Percentiles rank a stretch among this genome's conserved stretches.
Conservation (phyloP, 2,888 invertebrate genomes). For the Bugula neritina region DNA sequence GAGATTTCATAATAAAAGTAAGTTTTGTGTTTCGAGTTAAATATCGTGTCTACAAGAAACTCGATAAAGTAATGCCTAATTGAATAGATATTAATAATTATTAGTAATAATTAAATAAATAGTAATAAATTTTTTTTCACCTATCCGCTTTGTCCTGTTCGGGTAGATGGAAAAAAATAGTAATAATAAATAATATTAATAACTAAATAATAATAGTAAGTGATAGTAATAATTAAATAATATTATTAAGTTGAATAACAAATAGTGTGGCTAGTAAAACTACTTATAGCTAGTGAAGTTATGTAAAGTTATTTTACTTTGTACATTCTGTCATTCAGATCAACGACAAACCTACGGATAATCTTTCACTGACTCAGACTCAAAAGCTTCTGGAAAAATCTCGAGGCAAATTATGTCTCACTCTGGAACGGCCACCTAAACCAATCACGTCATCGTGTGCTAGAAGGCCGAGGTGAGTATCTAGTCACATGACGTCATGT, state of each 20-base stretch:
- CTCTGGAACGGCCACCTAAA: slow-evolving; percentile 51
- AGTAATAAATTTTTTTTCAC: not conserved
- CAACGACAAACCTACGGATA: slow-evolving; percentile 60
- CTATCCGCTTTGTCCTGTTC: not conserved
- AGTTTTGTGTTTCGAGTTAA: slow-evolving; percentile 9
- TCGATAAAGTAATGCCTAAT: no score
- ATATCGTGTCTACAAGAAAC: no score
- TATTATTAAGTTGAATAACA: no score
- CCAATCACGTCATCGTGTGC: not conserved
- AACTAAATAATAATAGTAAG: no score
- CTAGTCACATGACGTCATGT: no score
- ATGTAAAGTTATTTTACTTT: not conserved
- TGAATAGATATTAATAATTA: no score
- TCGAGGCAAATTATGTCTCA: slow-evolving; percentile 82
- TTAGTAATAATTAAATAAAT: no score
- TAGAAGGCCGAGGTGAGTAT: not conserved
- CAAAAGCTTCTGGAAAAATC: slow-evolving; percentile 86
- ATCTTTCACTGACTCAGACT: slow-evolving; percentile 89
- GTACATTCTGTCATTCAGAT: slow-evolving; percentile 39
- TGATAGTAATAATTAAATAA: no score
- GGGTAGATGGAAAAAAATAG: no score
- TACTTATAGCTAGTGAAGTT: no score
- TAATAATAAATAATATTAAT: no score
- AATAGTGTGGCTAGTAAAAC: no score
- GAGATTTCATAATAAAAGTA: slow-evolving; percentile 84